phyloP scores from a whole-genome alignment of 2,888 invertebrate species.

The Eupithecia tripunctaria region DNA sequence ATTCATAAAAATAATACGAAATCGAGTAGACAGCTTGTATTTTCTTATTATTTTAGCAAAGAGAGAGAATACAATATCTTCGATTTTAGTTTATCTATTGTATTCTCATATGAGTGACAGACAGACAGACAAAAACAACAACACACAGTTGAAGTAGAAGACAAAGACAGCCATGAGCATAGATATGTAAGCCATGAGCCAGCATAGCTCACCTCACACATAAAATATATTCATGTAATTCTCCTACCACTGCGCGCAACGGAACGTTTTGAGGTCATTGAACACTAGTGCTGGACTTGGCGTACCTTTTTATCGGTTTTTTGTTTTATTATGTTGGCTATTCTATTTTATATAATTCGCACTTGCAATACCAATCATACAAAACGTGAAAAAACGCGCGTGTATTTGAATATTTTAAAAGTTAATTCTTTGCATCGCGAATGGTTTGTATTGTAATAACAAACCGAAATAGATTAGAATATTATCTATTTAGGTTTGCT shows the following conservation, averaged over 20 bases:
- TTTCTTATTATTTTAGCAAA: background rate
- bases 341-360: background rate
- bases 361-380: background rate
- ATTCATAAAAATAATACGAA: background rate
- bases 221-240: background rate
- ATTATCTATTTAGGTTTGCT: too few relatives aligned
- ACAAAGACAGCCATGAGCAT: too few relatives aligned
- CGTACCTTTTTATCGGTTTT: constrained; percentile 24
- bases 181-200: too few relatives aligned
- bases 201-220: too few relatives aligned
- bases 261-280: constrained; percentile 44
- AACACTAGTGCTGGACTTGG: constrained; percentile 31
- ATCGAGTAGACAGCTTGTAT: background rate
- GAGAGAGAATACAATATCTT: too few relatives aligned
- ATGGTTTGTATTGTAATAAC: background rate
- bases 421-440: background rate
- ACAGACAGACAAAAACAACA: background rate
- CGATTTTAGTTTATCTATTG: too few relatives aligned
- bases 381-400: background rate
- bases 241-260: constrained; percentile 18
- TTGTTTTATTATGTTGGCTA: constrained; percentile 36
- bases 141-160: too few relatives aligned
- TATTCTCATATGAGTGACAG: too few relatives aligned
- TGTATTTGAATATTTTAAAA: background rate
- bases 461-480: background rate